Percentiles rank a stretch among this genome's conserved stretches.
phyloP scores from a whole-genome alignment of 2,797 vertebrate genomes.

The Mormyrus proboscirostris region DNA sequence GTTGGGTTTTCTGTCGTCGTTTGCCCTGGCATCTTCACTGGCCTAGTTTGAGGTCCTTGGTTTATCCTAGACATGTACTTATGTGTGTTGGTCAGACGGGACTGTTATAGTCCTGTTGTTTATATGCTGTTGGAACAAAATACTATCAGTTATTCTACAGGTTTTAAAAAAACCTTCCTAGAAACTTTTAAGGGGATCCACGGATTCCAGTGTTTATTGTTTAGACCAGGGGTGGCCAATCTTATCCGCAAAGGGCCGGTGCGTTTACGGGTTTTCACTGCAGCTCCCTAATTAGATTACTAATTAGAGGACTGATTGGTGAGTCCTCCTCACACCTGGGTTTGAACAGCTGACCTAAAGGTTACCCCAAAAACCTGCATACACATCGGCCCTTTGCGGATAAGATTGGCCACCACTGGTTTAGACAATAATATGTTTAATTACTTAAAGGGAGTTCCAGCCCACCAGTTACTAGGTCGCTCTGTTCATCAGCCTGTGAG shows the following conservation, averaged over 20 bases:
- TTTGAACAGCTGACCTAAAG: too few relatives aligned
- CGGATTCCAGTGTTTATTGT: background rate
- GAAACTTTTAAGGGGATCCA: background rate
- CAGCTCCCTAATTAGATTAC: too few relatives aligned
- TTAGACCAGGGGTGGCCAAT: background rate
- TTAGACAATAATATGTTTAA: background rate
- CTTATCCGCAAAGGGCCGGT: too few relatives aligned
- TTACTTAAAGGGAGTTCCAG: background rate
- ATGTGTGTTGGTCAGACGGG: conserved; percentile 25
- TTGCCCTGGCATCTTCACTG: conserved; percentile 30
- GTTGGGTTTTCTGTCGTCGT: conserved; percentile 32
- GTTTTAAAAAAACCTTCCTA: background rate
- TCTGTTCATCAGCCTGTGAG: background rate
- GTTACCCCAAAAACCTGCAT: too few relatives aligned
- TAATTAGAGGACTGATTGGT: too few relatives aligned
- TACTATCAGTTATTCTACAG: background rate
- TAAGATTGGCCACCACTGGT: background rate
- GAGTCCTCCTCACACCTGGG: too few relatives aligned
- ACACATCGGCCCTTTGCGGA: too few relatives aligned
- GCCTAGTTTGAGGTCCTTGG: conserved; percentile 20
- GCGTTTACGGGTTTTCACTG: too few relatives aligned
- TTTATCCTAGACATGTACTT: conserved; percentile 34
- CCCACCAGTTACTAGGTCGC: background rate
- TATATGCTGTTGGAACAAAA: background rate
- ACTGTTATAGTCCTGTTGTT: conserved; percentile 16